A percentile compares a stretch with the other conserved stretches of the same genome.
phyloP scores from a whole-genome alignment of 2,113 vertebrate species.

The Chaetodon trifascialis region DNA sequence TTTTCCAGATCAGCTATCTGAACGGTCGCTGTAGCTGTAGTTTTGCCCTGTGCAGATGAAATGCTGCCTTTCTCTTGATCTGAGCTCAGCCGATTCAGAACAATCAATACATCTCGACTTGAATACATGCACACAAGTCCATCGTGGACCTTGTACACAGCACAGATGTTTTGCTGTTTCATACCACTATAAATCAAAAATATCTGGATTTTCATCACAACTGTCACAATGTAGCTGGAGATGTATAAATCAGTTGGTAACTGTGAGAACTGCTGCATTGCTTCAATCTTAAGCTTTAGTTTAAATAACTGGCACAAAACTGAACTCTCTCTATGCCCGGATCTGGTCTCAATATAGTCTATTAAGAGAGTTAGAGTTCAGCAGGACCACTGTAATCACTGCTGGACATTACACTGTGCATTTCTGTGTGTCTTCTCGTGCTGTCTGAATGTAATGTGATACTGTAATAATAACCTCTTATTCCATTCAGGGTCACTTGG shows the following conservation, averaged over 20 bases:
- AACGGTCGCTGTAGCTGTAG: no score
- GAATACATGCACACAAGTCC: not conserved
- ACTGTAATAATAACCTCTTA: not conserved
- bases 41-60: no score
- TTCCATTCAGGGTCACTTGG: not conserved
- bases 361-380: conserved; percentile 16
- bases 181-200: no score
- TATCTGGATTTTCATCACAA: no score
- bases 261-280: not conserved
- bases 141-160: not conserved
- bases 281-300: not conserved
- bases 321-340: not conserved
- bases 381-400: conserved; percentile 1
- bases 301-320: conserved; percentile 9
- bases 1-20: not conserved
- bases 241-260: not conserved
- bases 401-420: not conserved
- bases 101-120: not conserved
- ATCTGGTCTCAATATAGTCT: conserved; percentile 42
- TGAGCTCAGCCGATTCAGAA: not conserved
- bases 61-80: not conserved
- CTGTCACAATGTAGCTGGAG: not conserved
- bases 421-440: not conserved
- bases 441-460: not conserved
- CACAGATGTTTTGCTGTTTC: not conserved